phyloP scores from a whole-genome alignment of 2,888 invertebrate genomes.

The Acanthococcus lagerstroemiae region DNA sequence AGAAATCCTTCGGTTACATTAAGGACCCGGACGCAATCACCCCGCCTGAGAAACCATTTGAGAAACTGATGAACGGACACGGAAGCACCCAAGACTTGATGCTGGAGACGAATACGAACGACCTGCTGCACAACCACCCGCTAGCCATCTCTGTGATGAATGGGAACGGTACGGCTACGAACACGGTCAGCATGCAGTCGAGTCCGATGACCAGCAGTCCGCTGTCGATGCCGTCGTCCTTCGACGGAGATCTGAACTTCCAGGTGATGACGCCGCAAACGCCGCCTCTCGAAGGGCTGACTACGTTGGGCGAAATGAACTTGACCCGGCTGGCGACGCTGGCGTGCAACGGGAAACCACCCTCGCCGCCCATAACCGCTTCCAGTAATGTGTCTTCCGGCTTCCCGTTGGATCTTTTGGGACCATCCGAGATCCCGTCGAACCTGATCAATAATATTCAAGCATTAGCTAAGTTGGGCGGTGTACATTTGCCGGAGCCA shows the following conservation, averaged over 20 bases:
- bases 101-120: neutral
- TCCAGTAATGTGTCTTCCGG: conserved; percentile 43
- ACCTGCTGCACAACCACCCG: conserved; percentile 10
- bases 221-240: conserved; percentile 63
- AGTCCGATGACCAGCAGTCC: conserved; percentile 58
- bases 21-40: conserved; percentile 12
- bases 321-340: conserved; percentile 72
- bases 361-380: conserved; percentile 47
- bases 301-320: conserved; percentile 78
- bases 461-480: conserved; percentile 76
- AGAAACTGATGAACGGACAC: neutral
- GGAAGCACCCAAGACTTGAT: neutral
- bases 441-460: conserved; percentile 74
- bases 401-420: conserved; percentile 64
- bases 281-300: conserved; percentile 43
- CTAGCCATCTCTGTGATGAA: conserved; percentile 25
- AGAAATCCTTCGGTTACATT: conserved; percentile 35
- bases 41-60: neutral
- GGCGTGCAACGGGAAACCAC: conserved; percentile 20
- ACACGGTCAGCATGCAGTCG: conserved; percentile 39
- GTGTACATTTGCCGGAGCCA: conserved; percentile 45
- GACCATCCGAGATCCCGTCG: conserved; percentile 57
- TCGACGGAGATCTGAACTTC: conserved; percentile 56
- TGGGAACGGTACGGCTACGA: conserved; percentile 1
- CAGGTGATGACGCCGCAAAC: conserved; percentile 41